A percentile compares a stretch with the other conserved stretches of the same genome.
These are phyloP conservation scores for Glandiceps talaboti DNA, from an alignment of 53 echinoderm and acorn worm species.

Conservation along the genomic window DNA sequence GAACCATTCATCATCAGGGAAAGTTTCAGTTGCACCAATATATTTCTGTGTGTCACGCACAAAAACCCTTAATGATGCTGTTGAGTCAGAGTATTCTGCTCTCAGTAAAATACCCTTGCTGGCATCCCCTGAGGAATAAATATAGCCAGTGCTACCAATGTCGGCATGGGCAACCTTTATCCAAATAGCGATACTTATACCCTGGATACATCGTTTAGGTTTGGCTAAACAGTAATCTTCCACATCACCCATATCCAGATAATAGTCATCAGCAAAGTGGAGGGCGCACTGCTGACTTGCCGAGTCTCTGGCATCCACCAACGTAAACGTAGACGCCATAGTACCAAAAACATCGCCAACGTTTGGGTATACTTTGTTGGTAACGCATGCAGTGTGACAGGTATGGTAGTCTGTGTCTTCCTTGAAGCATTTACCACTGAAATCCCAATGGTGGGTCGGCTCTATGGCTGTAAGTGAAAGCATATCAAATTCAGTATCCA, in stretches of 20 bases:
- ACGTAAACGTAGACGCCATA: background rate
- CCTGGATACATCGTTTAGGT: slow-evolving; percentile 41
- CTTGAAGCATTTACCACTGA: slow-evolving; percentile 54
- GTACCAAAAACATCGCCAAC: slow-evolving; percentile 24
- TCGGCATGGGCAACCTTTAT: slow-evolving; percentile 10
- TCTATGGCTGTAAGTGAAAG: slow-evolving; percentile 30
- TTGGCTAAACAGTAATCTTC: slow-evolving; percentile 43
- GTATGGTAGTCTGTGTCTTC: slow-evolving; percentile 25
- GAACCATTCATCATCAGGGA: slow-evolving; percentile 46
- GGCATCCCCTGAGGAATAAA: slow-evolving; percentile 6
- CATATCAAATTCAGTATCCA: too few relatives aligned
- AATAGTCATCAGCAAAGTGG: slow-evolving; percentile 19
- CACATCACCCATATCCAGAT: slow-evolving; percentile 37
- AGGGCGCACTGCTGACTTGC: slow-evolving; percentile 40
- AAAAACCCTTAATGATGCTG: background rate
- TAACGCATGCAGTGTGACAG: slow-evolving; percentile 29
- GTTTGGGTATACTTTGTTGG: slow-evolving; percentile 22
- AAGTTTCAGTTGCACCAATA: slow-evolving; percentile 5
- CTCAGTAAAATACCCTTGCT: background rate
- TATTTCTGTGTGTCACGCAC: slow-evolving; percentile 15
- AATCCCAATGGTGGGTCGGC: slow-evolving; percentile 57
- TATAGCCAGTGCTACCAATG: slow-evolving; percentile 11
- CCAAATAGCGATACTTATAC: slow-evolving; percentile 49
- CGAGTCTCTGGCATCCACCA: slow-evolving; percentile 13
- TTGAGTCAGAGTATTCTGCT: background rate